These are phyloP conservation scores for Myanophis thanlyinensis DNA, from an alignment of 2,113 vertebrate genomes.

Conservation along the genomic window DNA sequence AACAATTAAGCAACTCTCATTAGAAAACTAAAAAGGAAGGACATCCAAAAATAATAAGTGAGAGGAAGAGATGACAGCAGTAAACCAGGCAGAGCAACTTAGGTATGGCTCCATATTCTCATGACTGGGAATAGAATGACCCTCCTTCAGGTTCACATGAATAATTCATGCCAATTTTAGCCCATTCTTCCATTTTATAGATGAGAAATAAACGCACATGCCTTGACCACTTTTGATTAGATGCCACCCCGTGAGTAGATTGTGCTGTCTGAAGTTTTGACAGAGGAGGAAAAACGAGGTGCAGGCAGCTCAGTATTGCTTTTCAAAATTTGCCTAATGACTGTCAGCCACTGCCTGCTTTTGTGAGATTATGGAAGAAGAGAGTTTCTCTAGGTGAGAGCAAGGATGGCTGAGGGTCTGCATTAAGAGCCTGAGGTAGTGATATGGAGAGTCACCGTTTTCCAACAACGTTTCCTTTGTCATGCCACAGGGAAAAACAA, in stretches of 20 bases:
- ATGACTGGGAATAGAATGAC: conserved; percentile 20
- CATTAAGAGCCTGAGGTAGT: not conserved
- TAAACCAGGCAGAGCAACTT: not conserved
- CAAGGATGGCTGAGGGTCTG: not conserved
- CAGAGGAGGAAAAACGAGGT: fast-evolving
- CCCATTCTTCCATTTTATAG: conserved; percentile 22
- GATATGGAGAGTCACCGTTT: not conserved
- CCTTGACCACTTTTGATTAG: not conserved
- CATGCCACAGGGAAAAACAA: not conserved
- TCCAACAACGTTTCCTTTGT: not conserved
- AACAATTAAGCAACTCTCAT: conserved; percentile 43
- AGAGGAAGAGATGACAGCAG: not conserved
- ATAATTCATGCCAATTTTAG: conserved; percentile 48
- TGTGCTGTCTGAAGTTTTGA: fast-evolving
- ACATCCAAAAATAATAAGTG: not conserved
- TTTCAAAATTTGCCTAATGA: not conserved
- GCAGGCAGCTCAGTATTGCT: not conserved
- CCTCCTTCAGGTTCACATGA: conserved; percentile 20
- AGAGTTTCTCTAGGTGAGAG: not conserved
- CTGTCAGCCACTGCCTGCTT: not conserved
- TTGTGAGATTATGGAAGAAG: not conserved
- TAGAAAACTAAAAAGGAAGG: conserved; percentile 39
- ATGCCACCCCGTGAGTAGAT: not conserved
- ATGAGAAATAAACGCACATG: not conserved
- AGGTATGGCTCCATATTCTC: not conserved